Evolutionary conservation across 2,888 invertebrate genomes (phyloP), one percentile per base, ranked within the genome.

Genomic region (Hedychridium roseum): DNA sequence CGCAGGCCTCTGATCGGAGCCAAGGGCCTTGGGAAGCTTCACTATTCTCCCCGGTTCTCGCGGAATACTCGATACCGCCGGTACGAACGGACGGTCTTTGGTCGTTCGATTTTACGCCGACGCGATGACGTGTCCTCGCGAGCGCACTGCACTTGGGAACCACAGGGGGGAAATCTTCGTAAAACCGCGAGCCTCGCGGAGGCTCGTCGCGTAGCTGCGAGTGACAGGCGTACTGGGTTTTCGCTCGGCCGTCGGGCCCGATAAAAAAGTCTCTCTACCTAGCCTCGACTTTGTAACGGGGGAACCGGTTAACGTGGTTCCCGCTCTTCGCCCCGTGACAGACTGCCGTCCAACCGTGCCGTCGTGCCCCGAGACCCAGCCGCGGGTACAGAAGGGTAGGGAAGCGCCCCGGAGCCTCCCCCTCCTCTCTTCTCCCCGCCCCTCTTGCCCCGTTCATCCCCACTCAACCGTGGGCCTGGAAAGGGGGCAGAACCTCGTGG

Each of bases 301-400:
- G 70, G 73, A 75, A 75, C 73, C 73, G 76, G 71, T 76, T 77
- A 66, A 70, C 74, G 78, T 78, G 73, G 75, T 77, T 75, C 74
- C 76, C 74, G 78, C 71, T 78, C 73, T 76, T 78, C 74, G 74
- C 75, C 71, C 73, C 76, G 77, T 78, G 73, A 77, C 70, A 73
- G 77, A 76, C 78, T 79, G 78, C 70, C 76, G 73, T 67, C 70
- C 55, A 66, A 66, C 63, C 66, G 70, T 64, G 68, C 71, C 67
- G 66, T 70, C 65, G 68, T 64, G 58, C 61, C 60, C 64, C 64
- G 64, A 68, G 62, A 48, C 36, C 56, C 51, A 57, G 48, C 57
- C 67, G 63, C 62, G 59, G 64, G n/a, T n/a, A 67, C 57, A 63
- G 65, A 60, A 61, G 62, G 60, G 62, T 57, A 66, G 65, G 60